These are phyloP conservation scores for Neostethus bicornis DNA, from an alignment of 2,797 vertebrate genomes.

Conservation along the genomic window DNA sequence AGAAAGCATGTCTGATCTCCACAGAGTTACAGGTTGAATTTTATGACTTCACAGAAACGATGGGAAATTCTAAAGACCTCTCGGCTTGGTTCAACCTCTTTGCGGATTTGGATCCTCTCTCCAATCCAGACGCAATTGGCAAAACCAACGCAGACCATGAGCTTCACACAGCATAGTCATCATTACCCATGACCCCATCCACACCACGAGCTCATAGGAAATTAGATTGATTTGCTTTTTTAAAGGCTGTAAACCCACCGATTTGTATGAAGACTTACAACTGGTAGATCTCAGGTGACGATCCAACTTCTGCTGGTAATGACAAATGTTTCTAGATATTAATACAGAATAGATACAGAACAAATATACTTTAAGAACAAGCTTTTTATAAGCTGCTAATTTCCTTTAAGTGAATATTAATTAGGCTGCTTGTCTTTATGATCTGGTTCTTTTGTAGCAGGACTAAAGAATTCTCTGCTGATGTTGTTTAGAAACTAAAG, in stretches of 20 bases:
- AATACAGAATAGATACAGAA: too few relatives aligned
- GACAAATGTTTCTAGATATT: too few relatives aligned
- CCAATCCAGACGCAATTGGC: conserved; percentile 86
- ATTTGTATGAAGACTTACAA: background rate
- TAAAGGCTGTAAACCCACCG: background rate
- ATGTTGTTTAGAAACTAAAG: too few relatives aligned
- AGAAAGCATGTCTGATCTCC: background rate
- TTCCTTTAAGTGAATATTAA: too few relatives aligned
- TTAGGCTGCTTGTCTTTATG: too few relatives aligned
- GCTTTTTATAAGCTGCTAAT: too few relatives aligned
- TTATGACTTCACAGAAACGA: conserved; percentile 67
- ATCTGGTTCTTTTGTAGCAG: too few relatives aligned
- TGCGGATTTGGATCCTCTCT: conserved; percentile 85
- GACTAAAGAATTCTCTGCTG: too few relatives aligned
- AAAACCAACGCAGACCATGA: conserved; percentile 89
- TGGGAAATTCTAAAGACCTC: conserved; percentile 78
- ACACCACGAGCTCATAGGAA: background rate
- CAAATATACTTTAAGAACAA: too few relatives aligned
- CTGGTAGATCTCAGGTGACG: background rate
- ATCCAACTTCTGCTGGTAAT: too few relatives aligned
- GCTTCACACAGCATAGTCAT: conserved; percentile 89
- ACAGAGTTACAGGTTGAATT: background rate
- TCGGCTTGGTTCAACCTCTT: conserved; percentile 85
- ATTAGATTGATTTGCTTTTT: background rate
- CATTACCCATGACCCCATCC: too few relatives aligned